Conservation (phyloP, 2,888 invertebrate species). For the Scaptomyza reducta region DNA sequence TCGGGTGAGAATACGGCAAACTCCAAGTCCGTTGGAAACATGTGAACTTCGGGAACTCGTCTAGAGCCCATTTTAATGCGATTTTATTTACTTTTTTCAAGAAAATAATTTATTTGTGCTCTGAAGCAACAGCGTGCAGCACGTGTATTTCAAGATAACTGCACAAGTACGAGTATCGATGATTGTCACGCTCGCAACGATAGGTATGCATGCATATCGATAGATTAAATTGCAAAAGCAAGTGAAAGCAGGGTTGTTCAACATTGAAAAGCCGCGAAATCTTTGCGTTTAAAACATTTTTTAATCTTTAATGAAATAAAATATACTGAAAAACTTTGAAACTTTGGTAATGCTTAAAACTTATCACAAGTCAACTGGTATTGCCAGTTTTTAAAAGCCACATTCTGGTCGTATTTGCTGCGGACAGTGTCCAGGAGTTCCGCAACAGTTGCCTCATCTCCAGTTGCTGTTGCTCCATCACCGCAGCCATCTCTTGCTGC, state of each 20-base stretch:
- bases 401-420: slow-evolving; percentile 77
- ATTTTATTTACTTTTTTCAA: slow-evolving; percentile 7
- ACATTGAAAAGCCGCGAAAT: background rate
- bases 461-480: slow-evolving; percentile 35
- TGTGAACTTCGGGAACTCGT: slow-evolving; percentile 71
- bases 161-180: background rate
- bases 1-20: slow-evolving; percentile 91
- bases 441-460: slow-evolving; percentile 58
- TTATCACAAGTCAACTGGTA: slow-evolving; percentile 84
- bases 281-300: slow-evolving; percentile 2
- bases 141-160: slow-evolving; percentile 45
- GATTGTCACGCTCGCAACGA: slow-evolving; percentile 10
- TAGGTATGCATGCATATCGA: slow-evolving; percentile 15
- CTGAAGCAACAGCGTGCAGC: slow-evolving; percentile 27
- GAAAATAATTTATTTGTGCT: background rate
- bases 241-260: slow-evolving; percentile 13
- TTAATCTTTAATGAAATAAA: slow-evolving; percentile 9
- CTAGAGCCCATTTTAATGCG: slow-evolving; percentile 59
- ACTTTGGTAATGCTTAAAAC: slow-evolving; percentile 70
- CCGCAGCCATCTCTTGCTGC: slow-evolving; percentile 49
- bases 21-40: slow-evolving; percentile 83
- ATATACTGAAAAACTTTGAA: slow-evolving; percentile 7
- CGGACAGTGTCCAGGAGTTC: slow-evolving; percentile 72
- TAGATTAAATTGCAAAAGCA: background rate
- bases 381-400: slow-evolving; percentile 84